Percentiles rank a stretch among this genome's conserved stretches.
Conservation (phyloP, 2,113 vertebrate genomes). For the Cryptomyrus ogoouensis region DNA sequence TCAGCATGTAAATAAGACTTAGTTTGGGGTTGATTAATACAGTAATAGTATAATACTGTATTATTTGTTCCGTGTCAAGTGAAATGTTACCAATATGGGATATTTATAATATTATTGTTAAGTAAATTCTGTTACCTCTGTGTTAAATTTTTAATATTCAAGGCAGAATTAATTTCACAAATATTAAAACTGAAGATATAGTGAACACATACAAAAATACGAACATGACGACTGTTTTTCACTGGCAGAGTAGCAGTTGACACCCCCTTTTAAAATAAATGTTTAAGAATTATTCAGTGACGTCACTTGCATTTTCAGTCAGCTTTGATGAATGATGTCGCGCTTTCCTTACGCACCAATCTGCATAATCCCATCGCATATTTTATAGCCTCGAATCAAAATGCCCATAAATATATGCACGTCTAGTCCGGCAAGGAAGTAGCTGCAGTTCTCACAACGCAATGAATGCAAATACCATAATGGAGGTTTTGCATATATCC, state of each 20-base stretch:
- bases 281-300: not conserved
- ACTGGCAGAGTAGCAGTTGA: not conserved
- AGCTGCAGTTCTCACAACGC: not conserved
- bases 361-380: constrained; percentile 1
- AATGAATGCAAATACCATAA: constrained; percentile 12
- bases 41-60: not conserved
- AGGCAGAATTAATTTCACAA: not conserved
- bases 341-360: not conserved
- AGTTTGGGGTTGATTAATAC: not conserved
- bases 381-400: not conserved
- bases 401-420: not conserved
- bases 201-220: not conserved
- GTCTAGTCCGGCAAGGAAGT: not conserved
- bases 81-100: not conserved
- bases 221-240: not conserved
- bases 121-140: not conserved
- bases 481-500: not conserved
- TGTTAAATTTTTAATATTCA: not conserved
- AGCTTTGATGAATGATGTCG: not conserved
- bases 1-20: not conserved
- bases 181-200: not conserved
- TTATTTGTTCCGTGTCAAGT: no score
- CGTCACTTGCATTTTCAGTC: not conserved
- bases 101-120: not conserved
- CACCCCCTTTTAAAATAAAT: not conserved